Evolutionary conservation across 2,888 invertebrate genomes (phyloP).

Genomic region (Apomyelois bistriatella): DNA sequence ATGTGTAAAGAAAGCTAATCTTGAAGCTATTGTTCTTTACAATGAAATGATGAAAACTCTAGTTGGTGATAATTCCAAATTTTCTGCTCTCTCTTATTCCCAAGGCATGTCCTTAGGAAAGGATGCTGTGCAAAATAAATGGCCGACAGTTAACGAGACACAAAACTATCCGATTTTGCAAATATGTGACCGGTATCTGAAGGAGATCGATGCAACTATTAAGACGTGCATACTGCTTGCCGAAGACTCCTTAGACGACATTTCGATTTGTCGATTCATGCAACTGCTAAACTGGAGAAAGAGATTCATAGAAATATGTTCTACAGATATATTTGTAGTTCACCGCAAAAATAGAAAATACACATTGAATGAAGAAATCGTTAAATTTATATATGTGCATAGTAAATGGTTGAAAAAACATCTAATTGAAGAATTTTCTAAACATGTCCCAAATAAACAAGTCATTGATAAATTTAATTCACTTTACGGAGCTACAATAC

Average conservation of each 20-base stretch:
- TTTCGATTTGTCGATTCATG: slow-evolving; percentile 58
- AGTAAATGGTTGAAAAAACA: slow-evolving; percentile 87
- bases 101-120: slow-evolving; percentile 56
- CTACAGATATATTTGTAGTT: slow-evolving; percentile 46
- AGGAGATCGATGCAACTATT: slow-evolving; percentile 67
- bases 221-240: slow-evolving; percentile 17
- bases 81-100: slow-evolving; percentile 75
- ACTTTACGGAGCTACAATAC: slow-evolving; percentile 29
- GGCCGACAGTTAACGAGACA: slow-evolving; percentile 47
- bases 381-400: slow-evolving; percentile 83
- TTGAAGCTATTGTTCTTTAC: slow-evolving; percentile 68
- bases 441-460: slow-evolving; percentile 31
- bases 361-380: slow-evolving; percentile 71
- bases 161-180: slow-evolving; percentile 77
- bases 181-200: slow-evolving; percentile 69
- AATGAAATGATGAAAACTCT: slow-evolving; percentile 45
- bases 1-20: slow-evolving; percentile 44
- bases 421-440: slow-evolving; percentile 59
- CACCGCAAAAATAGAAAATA: slow-evolving; percentile 45
- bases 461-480: slow-evolving; percentile 32
- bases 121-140: neutral
- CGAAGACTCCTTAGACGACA: slow-evolving; percentile 41
- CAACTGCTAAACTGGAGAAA: slow-evolving; percentile 77
- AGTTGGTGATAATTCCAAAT: slow-evolving; percentile 31
- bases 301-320: slow-evolving; percentile 66